phyloP scores from a whole-genome alignment of 2,113 vertebrate species.

The Rissa tridactyla region DNA sequence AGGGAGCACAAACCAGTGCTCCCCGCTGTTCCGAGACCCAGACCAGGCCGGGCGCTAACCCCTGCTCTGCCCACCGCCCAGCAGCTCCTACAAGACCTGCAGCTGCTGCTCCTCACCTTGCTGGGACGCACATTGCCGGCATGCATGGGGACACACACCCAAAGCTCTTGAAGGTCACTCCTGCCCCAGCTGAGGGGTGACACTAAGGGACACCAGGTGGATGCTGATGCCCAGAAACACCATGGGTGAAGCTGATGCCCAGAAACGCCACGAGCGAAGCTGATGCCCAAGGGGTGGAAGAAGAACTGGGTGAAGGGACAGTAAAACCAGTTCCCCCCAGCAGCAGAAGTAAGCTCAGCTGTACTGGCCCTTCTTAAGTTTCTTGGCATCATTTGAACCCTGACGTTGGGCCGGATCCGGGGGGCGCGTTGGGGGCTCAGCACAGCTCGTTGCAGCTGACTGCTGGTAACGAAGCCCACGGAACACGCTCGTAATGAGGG shows the following conservation, averaged over 20 bases:
- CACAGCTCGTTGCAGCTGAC: background rate
- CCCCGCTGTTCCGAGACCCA: background rate
- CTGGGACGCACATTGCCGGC: background rate
- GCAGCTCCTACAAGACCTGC: background rate
- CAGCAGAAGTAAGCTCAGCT: background rate
- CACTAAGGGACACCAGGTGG: background rate
- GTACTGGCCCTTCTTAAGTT: background rate
- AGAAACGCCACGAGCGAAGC: background rate
- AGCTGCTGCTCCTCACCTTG: background rate
- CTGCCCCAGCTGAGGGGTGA: background rate
- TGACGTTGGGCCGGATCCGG: background rate
- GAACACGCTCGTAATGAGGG: background rate
- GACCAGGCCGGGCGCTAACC: fast-evolving
- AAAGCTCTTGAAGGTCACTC: background rate
- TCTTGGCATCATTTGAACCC: background rate
- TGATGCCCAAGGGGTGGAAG: background rate
- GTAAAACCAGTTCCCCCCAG: background rate
- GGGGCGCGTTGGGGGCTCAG: fast-evolving
- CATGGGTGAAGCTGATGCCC: fast-evolving
- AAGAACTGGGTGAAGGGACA: background rate
- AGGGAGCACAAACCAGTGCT: background rate
- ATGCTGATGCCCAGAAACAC: background rate
- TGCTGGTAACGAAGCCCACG: background rate
- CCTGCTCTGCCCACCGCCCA: background rate
- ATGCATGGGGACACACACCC: fast-evolving